Evolutionary conservation across 1,140 invertebrate genomes (phyloP), one percentile per base, ranked within the genome.

Genomic region (Pemphigus obesinymphae): DNA sequence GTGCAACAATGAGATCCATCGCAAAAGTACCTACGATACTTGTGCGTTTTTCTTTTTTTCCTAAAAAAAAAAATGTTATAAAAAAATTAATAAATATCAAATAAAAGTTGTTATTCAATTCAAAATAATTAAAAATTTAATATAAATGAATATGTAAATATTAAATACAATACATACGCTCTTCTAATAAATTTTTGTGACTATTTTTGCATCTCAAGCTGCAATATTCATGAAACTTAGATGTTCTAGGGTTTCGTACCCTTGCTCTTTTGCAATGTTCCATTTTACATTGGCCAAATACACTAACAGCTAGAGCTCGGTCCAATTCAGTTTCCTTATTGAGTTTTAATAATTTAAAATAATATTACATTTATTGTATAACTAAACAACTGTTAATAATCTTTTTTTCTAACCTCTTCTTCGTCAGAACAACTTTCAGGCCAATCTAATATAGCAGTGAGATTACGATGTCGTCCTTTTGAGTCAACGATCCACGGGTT

Each of bases 1-100:
- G 85, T 15, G 92, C 91, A 85, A 92, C 90, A 66, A 92, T 88
- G 5, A 92, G 84, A 84, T 93, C 92, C 88, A 92, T 90, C 20
- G 76, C 76, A 80, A 80, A 80, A 26, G 55, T 80, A 43, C 76
- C 76, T 23, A 80, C 76, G 45, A 80, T 80, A 80, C 76, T 80
- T 1, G 76, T 80, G 17, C 76, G 76, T 45, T 80, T 80, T 45
- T 80, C 76, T 43, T 80, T 80, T 80, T 80, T 80, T 31, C 23
- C 76, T 80, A 61, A 43, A 43, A 29, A 34, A 31, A 31, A 20
- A 34, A 63, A 8, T 55, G n/a, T n/a, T n/a, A n/a, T n/a, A n/a
- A n/a, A n/a, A n/a, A n/a, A n/a, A n/a, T n/a, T n/a, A n/a, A n/a
- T n/a, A n/a, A n/a, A n/a, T n/a, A n/a, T n/a, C n/a, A n/a, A n/a